Evolutionary conservation across 2,797 vertebrate species (phyloP).

Genomic region (Characodon lateralis): DNA sequence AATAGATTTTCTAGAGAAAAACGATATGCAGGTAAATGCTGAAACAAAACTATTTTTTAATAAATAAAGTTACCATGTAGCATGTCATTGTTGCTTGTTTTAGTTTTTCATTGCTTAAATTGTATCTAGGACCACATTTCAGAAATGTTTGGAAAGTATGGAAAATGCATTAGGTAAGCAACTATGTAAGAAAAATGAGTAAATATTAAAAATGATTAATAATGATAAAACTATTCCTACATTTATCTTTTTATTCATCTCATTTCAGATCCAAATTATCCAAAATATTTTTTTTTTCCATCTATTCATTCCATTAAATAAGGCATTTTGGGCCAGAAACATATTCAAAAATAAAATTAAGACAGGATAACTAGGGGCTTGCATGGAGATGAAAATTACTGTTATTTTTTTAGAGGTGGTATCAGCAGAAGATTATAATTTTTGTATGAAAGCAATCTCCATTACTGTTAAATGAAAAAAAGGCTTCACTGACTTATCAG

Average conservation of each 20-base stretch:
- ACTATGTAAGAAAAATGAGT: not conserved
- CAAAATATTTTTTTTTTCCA: too few relatives aligned
- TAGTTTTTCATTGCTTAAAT: not conserved
- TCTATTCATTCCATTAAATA: not conserved
- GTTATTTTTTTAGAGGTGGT: not conserved
- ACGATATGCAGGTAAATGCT: not conserved
- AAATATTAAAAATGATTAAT: not conserved
- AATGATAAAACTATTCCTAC: not conserved
- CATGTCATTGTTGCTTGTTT: not conserved
- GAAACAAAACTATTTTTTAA: not conserved
- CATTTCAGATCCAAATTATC: not conserved
- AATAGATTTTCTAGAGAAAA: constrained; percentile 15
- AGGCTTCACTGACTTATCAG: not conserved
- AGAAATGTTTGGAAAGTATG: not conserved
- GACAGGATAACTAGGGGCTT: not conserved
- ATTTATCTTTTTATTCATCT: not conserved
- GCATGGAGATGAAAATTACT: not conserved
- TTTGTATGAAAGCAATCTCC: not conserved
- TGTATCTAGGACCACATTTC: not conserved
- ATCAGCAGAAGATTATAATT: not conserved
- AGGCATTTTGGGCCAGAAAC: not conserved
- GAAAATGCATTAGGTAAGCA: not conserved
- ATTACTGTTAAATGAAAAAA: too few relatives aligned
- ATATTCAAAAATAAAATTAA: not conserved
- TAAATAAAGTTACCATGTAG: not conserved